These are phyloP conservation scores for Plebejus anna DNA, from an alignment of 2,888 invertebrate species.

Conservation along the genomic window DNA sequence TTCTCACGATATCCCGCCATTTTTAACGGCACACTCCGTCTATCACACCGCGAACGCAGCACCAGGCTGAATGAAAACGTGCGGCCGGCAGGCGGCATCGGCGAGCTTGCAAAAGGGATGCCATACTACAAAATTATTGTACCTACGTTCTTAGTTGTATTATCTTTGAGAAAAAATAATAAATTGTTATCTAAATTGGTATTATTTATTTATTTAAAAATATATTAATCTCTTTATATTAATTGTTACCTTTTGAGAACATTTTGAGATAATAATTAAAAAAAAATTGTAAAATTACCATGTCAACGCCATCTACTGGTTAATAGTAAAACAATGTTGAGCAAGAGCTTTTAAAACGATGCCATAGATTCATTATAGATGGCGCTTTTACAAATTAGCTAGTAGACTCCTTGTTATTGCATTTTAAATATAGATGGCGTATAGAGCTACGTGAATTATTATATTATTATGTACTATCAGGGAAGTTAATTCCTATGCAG, in stretches of 20 bases:
- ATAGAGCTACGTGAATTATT: too few relatives aligned
- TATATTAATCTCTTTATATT: not conserved
- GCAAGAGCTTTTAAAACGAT: too few relatives aligned
- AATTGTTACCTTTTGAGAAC: too few relatives aligned
- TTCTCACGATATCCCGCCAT: constrained; percentile 50
- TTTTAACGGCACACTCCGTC: constrained; percentile 51
- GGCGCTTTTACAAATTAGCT: too few relatives aligned
- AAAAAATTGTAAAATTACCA: not conserved
- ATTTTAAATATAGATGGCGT: too few relatives aligned
- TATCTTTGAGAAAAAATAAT: not conserved
- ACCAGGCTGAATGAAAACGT: constrained; percentile 61
- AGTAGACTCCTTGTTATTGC: too few relatives aligned
- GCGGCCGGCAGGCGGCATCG: not conserved
- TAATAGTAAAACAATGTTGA: too few relatives aligned
- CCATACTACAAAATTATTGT: constrained; percentile 26
- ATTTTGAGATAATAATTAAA: too few relatives aligned
- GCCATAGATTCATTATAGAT: too few relatives aligned
- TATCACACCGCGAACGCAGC: constrained; percentile 61
- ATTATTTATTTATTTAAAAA: not conserved
- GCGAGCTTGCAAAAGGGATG: constrained; percentile 30
- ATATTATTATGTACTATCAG: too few relatives aligned
- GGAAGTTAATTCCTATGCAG: too few relatives aligned
- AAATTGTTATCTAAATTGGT: not conserved
- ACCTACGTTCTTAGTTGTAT: not conserved
- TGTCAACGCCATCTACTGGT: not conserved